Conservation (phyloP, 2,888 invertebrate species). For the Lochmaea crataegi region DNA sequence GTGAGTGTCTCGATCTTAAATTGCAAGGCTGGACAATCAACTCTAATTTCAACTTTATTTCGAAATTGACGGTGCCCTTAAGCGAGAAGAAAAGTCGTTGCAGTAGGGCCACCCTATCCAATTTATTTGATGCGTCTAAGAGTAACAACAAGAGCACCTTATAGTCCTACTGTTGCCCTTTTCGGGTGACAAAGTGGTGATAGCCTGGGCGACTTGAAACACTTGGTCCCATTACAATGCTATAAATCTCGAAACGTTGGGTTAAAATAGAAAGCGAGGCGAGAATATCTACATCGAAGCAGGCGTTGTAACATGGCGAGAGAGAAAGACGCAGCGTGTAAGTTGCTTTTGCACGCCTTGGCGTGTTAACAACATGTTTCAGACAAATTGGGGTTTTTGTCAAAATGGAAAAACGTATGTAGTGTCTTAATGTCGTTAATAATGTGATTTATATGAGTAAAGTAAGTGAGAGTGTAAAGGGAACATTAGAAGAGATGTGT, state of each 20-base stretch:
- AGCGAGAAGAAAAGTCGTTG: conserved; percentile 28
- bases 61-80: background rate
- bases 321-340: conserved; percentile 21
- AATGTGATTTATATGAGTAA: conserved; percentile 17
- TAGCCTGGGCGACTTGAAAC: conserved; percentile 72
- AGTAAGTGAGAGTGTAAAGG: background rate
- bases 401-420: conserved; percentile 32
- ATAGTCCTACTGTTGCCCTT: conserved; percentile 48
- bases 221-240: conserved; percentile 73
- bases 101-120: conserved; percentile 57
- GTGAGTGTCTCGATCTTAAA: too few species aligned
- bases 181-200: conserved; percentile 70
- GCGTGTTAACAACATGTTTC: conserved; percentile 60
- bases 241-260: conserved; percentile 68
- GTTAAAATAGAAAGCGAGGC: conserved; percentile 51
- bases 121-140: conserved; percentile 62
- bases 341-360: conserved; percentile 45
- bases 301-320: conserved; percentile 30
- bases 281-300: conserved; percentile 59
- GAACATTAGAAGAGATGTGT: background rate
- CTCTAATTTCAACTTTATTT: too few species aligned
- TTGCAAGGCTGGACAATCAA: too few species aligned
- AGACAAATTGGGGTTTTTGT: conserved; percentile 59
- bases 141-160: conserved; percentile 60
- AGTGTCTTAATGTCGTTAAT: conserved; percentile 27